A percentile compares a stretch with the other conserved stretches of the same genome.
phyloP scores from a whole-genome alignment of 2,797 vertebrate genomes.

The Mormyrops boulengeri region DNA sequence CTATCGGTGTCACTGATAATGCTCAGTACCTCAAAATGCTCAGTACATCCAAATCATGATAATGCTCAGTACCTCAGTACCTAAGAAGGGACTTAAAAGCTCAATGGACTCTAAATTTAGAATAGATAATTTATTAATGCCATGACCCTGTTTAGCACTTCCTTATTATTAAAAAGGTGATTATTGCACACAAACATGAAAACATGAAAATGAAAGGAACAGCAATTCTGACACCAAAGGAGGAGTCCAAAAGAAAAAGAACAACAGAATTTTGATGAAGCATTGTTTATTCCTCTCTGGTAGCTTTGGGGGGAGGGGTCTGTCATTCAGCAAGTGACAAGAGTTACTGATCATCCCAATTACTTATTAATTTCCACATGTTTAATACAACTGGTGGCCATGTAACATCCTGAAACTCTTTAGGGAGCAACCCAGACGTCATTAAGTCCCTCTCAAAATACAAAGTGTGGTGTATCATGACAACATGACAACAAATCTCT shows the following conservation, averaged over 20 bases:
- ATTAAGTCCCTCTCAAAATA: not conserved
- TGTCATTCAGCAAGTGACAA: not conserved
- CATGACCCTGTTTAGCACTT: not conserved
- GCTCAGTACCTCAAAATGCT: not conserved
- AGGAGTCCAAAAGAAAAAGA: not conserved
- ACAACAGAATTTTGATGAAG: not conserved
- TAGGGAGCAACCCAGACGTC: not conserved
- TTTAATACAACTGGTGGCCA: not conserved
- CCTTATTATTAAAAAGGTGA: no score
- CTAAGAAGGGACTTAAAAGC: not conserved
- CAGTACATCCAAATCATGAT: not conserved
- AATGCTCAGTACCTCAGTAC: not conserved
- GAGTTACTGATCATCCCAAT: not conserved
- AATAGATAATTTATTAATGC: not conserved
- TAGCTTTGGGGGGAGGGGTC: not conserved
- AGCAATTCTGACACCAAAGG: not conserved
- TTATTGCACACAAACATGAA: not conserved
- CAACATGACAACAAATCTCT: not conserved
- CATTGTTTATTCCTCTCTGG: not conserved
- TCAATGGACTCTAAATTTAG: not conserved
- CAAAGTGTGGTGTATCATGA: not conserved
- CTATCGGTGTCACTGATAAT: not conserved
- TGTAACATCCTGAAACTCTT: not conserved
- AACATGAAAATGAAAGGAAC: not conserved
- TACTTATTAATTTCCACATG: not conserved